Evolutionary conservation across 2,797 vertebrate genomes (phyloP).

Genomic region (Hirundo rustica): DNA sequence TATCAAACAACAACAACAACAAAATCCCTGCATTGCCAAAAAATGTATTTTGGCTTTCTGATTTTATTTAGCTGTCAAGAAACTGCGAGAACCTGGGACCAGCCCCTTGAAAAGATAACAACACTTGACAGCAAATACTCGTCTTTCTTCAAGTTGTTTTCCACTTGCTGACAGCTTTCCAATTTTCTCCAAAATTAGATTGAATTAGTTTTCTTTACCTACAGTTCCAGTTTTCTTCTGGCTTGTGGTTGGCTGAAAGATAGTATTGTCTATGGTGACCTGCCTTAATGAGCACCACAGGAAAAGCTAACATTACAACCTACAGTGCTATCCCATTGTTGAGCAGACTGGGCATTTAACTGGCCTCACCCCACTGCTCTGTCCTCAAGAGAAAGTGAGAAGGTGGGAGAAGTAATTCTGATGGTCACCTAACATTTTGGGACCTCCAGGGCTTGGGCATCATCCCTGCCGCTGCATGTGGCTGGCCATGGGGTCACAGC

Average conservation of each 20-base stretch:
- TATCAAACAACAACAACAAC: not conserved
- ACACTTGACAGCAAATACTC: conserved; percentile 37
- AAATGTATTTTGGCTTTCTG: conserved; percentile 27
- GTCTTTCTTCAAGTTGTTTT: conserved; percentile 45
- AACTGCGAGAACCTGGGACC: not conserved
- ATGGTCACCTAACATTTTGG: fast-evolving
- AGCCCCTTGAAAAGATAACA: conserved; percentile 2
- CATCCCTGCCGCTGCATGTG: not conserved
- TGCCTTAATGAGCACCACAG: not conserved
- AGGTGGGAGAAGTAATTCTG: not conserved
- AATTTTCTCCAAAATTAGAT: conserved; percentile 34
- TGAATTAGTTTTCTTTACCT: conserved; percentile 32
- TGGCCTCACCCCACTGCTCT: not conserved
- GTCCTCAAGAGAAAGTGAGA: not conserved
- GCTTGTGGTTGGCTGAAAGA: not conserved
- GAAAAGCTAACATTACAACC: not conserved
- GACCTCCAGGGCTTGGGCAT: not conserved
- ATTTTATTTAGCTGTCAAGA: conserved; percentile 49
- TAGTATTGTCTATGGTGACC: not conserved
- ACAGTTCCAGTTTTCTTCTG: not conserved
- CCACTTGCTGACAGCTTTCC: conserved; percentile 46
- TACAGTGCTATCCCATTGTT: fast-evolving
- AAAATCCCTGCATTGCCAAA: not conserved
- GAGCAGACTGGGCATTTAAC: not conserved
- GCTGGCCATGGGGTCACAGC: fast-evolving